Conservation (phyloP, 2,888 invertebrate genomes). For the Ichneumon xanthorius region DNA sequence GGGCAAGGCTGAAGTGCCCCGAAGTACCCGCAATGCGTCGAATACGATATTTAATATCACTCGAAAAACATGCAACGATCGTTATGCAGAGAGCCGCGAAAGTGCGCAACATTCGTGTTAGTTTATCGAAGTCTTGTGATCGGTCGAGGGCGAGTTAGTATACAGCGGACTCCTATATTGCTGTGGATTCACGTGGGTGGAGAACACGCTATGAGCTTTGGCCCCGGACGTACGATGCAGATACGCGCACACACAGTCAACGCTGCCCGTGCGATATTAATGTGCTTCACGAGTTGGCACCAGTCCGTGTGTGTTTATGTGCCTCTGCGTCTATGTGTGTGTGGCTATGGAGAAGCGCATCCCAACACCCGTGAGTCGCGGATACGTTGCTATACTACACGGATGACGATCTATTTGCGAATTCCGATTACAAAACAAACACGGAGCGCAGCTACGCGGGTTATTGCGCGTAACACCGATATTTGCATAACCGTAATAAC, state of each 20-base stretch:
- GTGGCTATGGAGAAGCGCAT: constrained; percentile 44
- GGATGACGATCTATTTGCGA: constrained; percentile 76
- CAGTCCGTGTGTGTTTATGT: neutral
- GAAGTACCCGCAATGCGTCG: constrained; percentile 28
- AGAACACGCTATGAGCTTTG: constrained; percentile 31
- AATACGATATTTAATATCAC: constrained; percentile 70
- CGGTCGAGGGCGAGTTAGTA: constrained; percentile 21
- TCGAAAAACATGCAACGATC: constrained; percentile 64
- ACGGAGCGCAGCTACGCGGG: constrained; percentile 67
- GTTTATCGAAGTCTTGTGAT: constrained; percentile 21
- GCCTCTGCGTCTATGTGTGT: constrained; percentile 13
- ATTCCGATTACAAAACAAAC: constrained; percentile 79
- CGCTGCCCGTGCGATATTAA: constrained; percentile 10
- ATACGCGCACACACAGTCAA: constrained; percentile 2
- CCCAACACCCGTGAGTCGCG: constrained; percentile 33
- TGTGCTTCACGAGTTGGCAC: constrained; percentile 2
- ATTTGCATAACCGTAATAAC: constrained; percentile 77
- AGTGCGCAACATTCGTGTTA: constrained; percentile 23
- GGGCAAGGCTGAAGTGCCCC: constrained; percentile 4
- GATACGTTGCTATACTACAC: constrained; percentile 64
- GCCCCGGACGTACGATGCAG: constrained; percentile 26
- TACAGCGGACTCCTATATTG: neutral
- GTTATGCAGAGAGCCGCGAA: constrained; percentile 24
- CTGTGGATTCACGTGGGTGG: constrained; percentile 14
- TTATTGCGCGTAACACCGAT: constrained; percentile 73